Conservation (phyloP, 2,888 invertebrate species). For the Gisinianus flammeolus region DNA sequence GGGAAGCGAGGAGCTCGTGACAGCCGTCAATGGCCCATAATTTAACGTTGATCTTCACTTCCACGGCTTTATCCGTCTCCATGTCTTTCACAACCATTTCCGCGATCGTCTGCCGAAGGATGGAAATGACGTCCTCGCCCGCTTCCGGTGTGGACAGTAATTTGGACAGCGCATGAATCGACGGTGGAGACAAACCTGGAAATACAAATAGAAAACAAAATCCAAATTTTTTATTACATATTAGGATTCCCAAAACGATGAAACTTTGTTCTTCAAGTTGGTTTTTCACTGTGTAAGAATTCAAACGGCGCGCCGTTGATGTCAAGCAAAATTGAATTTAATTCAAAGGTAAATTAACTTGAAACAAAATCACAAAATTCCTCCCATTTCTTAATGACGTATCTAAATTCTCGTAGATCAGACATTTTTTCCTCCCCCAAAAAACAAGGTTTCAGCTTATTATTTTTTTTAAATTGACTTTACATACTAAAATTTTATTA, state of each 20-base stretch:
- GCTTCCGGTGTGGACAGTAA: slow-evolving; percentile 81
- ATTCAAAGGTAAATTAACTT: too few relatives aligned
- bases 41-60: slow-evolving; percentile 81
- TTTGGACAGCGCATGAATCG: slow-evolving; percentile 70
- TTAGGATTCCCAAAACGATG: neutral
- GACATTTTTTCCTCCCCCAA: neutral
- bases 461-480: too few relatives aligned
- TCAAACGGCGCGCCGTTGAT: neutral
- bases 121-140: slow-evolving; percentile 89
- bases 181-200: slow-evolving; percentile 65
- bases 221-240: neutral
- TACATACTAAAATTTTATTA: too few relatives aligned
- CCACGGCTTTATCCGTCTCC: slow-evolving; percentile 74
- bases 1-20: slow-evolving; percentile 89
- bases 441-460: neutral
- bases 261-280: neutral
- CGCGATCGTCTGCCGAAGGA: slow-evolving; percentile 83
- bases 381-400: too few relatives aligned
- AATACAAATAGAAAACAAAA: too few relatives aligned
- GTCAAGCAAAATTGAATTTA: neutral
- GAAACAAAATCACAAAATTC: too few relatives aligned
- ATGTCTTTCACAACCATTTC: slow-evolving; percentile 75
- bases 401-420: too few relatives aligned
- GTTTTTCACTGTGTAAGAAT: too few relatives aligned
- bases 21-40: slow-evolving; percentile 93